These are phyloP conservation scores for Protomyctophum bolini DNA, from an alignment of 2,113 vertebrate genomes.

Conservation along the genomic window DNA sequence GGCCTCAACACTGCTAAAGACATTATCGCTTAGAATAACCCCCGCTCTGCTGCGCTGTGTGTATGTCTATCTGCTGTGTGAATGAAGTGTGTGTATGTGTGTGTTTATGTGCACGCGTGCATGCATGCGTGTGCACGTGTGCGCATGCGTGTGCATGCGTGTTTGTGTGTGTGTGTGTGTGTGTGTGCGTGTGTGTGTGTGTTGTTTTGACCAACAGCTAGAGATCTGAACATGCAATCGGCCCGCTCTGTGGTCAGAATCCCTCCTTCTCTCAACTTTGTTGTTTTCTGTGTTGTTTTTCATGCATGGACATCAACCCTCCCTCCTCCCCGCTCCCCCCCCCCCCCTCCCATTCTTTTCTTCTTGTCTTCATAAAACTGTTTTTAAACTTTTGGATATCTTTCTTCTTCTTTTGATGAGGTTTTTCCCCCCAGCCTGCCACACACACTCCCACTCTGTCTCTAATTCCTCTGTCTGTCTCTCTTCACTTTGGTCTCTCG, in stretches of 20 bases:
- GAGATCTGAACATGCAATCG: conserved; percentile 67
- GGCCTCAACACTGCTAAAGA: conserved; percentile 63
- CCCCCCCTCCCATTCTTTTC: conserved; percentile 52
- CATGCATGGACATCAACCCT: conserved; percentile 43
- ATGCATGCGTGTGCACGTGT: conserved; percentile 18
- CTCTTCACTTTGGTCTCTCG: conserved; percentile 23
- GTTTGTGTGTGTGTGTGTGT: conserved; percentile 33
- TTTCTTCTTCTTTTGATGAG: conserved; percentile 62
- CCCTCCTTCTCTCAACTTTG: conserved; percentile 38
- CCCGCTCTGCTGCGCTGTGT: neutral
- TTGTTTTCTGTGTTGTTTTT: conserved; percentile 58
- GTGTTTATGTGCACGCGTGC: neutral
- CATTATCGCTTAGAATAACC: conserved; percentile 73
- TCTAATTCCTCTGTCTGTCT: conserved; percentile 17
- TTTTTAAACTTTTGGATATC: conserved; percentile 66
- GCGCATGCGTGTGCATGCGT: conserved; percentile 20
- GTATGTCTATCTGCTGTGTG: too few relatives aligned
- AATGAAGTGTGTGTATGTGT: neutral
- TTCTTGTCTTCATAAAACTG: conserved; percentile 69
- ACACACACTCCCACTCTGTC: conserved; percentile 37
- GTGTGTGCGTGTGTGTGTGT: neutral
- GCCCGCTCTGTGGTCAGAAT: conserved; percentile 54
- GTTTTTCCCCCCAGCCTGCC: conserved; percentile 42
- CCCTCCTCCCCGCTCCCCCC: neutral
- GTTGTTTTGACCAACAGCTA: conserved; percentile 68